Percentiles rank a stretch among this genome's conserved stretches.
phyloP scores from a whole-genome alignment of 2,888 invertebrate species.

The Shargacucullia verbasci region DNA sequence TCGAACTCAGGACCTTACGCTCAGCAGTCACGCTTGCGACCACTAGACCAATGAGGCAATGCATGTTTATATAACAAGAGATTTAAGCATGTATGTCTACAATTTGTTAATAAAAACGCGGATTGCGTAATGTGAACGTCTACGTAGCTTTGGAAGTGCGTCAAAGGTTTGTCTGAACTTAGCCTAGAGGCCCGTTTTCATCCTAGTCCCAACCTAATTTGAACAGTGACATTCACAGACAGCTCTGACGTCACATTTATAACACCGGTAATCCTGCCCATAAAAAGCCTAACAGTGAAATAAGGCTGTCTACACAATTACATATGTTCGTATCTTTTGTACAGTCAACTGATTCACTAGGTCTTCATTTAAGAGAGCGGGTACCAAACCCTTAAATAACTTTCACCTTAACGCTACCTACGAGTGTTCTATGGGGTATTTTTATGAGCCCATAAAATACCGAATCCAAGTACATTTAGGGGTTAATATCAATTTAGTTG shows the following conservation, averaged over 20 bases:
- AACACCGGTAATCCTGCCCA: not conserved
- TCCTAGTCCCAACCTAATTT: not conserved
- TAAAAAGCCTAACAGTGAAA: slow-evolving; percentile 13
- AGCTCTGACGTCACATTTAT: not conserved
- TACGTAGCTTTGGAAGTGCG: too few relatives aligned
- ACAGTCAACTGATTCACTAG: slow-evolving; percentile 28
- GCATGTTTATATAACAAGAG: too few relatives aligned
- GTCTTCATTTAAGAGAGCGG: slow-evolving; percentile 50
- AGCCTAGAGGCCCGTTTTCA: too few relatives aligned
- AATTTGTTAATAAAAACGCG: too few relatives aligned
- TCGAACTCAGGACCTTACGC: too few relatives aligned
- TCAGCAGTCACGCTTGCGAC: too few relatives aligned
- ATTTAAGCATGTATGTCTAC: too few relatives aligned
- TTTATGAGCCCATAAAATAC: slow-evolving; percentile 56
- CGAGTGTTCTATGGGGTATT: slow-evolving; percentile 55
- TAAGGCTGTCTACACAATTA: slow-evolving; percentile 21
- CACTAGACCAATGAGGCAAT: too few relatives aligned
- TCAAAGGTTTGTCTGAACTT: too few relatives aligned
- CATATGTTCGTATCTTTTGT: slow-evolving; percentile 17
- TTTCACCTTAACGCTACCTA: slow-evolving; percentile 51
- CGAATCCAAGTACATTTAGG: slow-evolving; percentile 50
- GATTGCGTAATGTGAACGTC: too few relatives aligned
- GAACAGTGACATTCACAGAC: not conserved
- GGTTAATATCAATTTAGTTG: slow-evolving; percentile 54
- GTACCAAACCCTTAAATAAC: slow-evolving; percentile 49